phyloP scores from a whole-genome alignment of 2,113 vertebrate species.

The Bos indicus region DNA sequence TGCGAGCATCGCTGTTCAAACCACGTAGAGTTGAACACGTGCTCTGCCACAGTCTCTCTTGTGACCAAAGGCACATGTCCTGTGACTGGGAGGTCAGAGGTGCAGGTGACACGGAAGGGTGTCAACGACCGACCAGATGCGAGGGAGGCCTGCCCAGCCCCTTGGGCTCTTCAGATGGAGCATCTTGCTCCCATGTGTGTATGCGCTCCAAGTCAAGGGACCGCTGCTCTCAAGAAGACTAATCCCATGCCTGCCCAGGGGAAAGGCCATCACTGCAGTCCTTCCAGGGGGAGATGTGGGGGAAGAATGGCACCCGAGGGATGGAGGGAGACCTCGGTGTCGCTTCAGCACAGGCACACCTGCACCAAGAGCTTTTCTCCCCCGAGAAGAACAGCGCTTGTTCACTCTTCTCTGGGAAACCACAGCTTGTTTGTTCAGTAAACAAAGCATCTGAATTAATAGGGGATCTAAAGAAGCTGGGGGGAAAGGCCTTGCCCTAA shows the following conservation, averaged over 20 bases:
- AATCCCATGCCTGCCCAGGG: background rate
- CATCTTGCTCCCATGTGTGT: rapidly evolving
- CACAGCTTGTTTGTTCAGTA: constrained; percentile 53
- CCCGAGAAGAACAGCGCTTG: background rate
- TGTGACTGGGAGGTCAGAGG: background rate
- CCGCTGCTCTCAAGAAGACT: background rate
- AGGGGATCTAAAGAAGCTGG: constrained; percentile 42
- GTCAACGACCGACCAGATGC: background rate
- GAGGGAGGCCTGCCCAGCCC: rapidly evolving
- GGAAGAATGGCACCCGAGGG: background rate
- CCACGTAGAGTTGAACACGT: background rate
- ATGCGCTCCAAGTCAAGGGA: background rate
- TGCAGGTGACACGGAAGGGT: background rate
- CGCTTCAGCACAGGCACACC: background rate
- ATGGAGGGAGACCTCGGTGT: background rate
- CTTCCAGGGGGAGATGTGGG: rapidly evolving
- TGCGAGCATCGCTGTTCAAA: background rate
- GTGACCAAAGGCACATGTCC: background rate
- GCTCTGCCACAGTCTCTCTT: background rate
- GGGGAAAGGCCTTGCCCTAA: constrained; percentile 43
- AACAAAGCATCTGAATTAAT: constrained; percentile 61
- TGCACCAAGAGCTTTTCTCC: background rate
- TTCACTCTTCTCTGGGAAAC: constrained; percentile 38
- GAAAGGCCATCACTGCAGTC: background rate
- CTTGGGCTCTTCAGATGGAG: background rate